phyloP scores from a whole-genome alignment of 2,797 vertebrate species.

The Neopelma chrysocephalum region DNA sequence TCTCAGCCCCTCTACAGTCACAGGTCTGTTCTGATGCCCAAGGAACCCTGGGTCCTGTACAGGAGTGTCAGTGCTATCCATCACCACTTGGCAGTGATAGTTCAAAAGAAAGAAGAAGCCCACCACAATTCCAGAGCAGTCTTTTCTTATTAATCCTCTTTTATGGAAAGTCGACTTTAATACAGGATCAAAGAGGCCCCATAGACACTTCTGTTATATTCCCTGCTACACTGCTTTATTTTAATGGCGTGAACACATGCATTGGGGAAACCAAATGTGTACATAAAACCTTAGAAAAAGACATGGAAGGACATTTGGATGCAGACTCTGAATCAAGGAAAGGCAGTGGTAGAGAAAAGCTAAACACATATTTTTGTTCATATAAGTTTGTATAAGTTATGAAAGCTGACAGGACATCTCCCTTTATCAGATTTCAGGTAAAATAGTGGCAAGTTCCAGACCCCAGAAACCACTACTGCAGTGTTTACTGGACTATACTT shows the following conservation, averaged over 20 bases:
- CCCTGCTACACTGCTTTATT: not conserved
- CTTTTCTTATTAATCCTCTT: not conserved
- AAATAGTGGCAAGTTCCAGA: not conserved
- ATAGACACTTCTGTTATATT: not conserved
- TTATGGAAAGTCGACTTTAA: not conserved
- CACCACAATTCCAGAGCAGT: not conserved
- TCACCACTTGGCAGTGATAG: not conserved
- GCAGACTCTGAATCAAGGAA: not conserved
- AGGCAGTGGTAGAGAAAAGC: not conserved
- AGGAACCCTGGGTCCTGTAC: not conserved
- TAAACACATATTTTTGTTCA: not conserved
- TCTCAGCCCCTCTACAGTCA: not conserved
- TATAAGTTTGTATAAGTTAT: not conserved
- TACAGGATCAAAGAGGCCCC: not conserved
- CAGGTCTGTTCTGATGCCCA: not conserved
- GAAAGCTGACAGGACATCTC: not conserved
- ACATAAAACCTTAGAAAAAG: not conserved
- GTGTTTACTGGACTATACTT: not conserved
- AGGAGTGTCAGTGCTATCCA: fast-evolving
- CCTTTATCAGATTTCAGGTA: not conserved
- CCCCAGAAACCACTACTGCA: not conserved
- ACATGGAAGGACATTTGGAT: not conserved
- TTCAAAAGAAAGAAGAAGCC: not conserved
- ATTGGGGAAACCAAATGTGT: not conserved
- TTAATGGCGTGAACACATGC: not conserved